Base-by-base conservation (phyloP, 2,888 invertebrate species). In the Norana najaformis region DNA sequence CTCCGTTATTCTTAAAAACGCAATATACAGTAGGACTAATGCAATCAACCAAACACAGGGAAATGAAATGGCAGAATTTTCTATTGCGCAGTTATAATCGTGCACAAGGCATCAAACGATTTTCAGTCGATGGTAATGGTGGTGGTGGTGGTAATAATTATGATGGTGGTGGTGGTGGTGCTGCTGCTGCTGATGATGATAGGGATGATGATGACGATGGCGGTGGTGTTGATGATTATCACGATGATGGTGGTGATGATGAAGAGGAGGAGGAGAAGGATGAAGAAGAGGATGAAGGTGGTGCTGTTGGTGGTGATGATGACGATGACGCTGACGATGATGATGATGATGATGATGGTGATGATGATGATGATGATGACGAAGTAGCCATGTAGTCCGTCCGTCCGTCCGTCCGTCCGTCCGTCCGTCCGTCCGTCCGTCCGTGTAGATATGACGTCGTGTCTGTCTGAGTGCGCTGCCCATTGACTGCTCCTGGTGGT, bases 201-300 rank as follows among this genome's bases (percentile, higher is more conserved):
- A 20, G 37, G 34, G 47, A 34, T 34, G 20, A 23, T 88, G 38
- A 23, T 88, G 88, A 23, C 34, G 38, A 16, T 34, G 34, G 6
- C 37, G 20, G 18, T 38, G 36, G 18, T 34, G 39, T 30, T 30
- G 53, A 30, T 11, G 53, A 30, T 30, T 4, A 53, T 53, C 4
- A 53, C 30, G 53, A 53, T 47, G 39, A 88, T 36, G 83, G 3
- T 88, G 38, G 88, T 88, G 47, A 83, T 90, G 47, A 47, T 90
- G 88, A 6, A 88, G 88, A 20, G 39, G 88, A 53, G 30, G 53
- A 88, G 39, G 88, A 90, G 14, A 34, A 89, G 5, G 89, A 23
- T 69, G 69, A 35, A 8, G 89, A 35, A 20, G 89, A 35, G 47
- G 69, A 53, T 53, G 69, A 13, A 14, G 41, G 3, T 39, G 41